Evolutionary conservation across 2,113 vertebrate species (phyloP).

Genomic region (Callopanchax toddi): DNA sequence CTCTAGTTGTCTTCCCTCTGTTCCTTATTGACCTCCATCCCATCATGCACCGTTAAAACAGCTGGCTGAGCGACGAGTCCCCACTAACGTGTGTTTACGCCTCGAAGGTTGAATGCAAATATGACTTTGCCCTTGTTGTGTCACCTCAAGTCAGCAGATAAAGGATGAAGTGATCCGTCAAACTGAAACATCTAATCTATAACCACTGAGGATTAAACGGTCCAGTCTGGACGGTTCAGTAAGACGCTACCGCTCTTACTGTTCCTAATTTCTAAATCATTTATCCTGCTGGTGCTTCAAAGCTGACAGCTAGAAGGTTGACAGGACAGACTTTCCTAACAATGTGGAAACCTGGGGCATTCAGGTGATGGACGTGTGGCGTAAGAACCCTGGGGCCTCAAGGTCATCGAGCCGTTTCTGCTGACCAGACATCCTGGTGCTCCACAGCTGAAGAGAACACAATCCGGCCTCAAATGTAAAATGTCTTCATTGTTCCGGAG

Average conservation of each 20-base stretch:
- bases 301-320: background rate
- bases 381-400: background rate
- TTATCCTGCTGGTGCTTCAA: background rate
- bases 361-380: background rate
- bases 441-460: too few relatives aligned
- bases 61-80: too few relatives aligned
- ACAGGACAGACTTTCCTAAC: background rate
- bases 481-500: too few relatives aligned
- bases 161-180: conserved; percentile 35
- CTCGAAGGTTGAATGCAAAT: conserved; percentile 15
- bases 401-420: background rate
- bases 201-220: background rate
- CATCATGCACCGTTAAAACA: too few relatives aligned
- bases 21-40: too few relatives aligned
- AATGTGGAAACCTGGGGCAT: background rate
- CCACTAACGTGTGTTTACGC: conserved; percentile 2
- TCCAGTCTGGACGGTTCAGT: conserved; percentile 8
- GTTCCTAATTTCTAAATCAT: background rate
- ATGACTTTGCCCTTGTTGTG: conserved; percentile 30
- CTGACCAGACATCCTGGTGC: too few relatives aligned
- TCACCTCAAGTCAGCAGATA: conserved; percentile 44
- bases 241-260: background rate
- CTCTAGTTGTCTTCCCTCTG: too few relatives aligned
- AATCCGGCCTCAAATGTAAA: too few relatives aligned
- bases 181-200: background rate